These are phyloP conservation scores for Oscheius sp. DNA, from an alignment of 2,888 invertebrate species.

Conservation along the genomic window DNA sequence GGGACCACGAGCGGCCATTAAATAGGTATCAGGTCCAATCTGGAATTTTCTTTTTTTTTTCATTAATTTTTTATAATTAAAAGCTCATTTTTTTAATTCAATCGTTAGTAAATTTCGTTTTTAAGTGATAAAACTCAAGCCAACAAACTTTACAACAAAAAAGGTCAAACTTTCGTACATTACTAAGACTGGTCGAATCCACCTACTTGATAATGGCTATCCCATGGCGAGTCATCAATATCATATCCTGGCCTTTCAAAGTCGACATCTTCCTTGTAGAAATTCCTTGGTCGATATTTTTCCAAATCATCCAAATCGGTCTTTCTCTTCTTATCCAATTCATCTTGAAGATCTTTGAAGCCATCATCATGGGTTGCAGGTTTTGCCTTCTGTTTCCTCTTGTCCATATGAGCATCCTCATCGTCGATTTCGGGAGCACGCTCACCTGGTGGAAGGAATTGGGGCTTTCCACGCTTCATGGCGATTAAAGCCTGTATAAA, in stretches of 20 bases:
- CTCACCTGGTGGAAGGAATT: conserved; percentile 54
- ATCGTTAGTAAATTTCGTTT: too few species aligned
- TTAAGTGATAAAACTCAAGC: too few species aligned
- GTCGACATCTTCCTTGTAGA: conserved; percentile 59
- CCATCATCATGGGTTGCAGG: conserved; percentile 40
- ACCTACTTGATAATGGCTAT: conserved; percentile 74
- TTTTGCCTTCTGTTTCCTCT: conserved; percentile 48
- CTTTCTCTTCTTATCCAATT: conserved; percentile 58
- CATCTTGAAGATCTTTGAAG: conserved; percentile 56
- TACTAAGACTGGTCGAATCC: too few species aligned
- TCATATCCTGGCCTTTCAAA: conserved; percentile 54
- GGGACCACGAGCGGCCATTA: conserved; percentile 90
- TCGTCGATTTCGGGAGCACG: conserved; percentile 53
- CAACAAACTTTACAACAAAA: too few species aligned
- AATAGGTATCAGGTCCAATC: conserved; percentile 93
- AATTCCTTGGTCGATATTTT: conserved; percentile 57
- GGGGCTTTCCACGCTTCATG: conserved; percentile 62
- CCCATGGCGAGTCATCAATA: conserved; percentile 71
- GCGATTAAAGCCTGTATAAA: conserved; percentile 56
- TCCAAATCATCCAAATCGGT: conserved; percentile 50
- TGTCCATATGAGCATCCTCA: conserved; percentile 55
- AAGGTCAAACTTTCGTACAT: neutral
- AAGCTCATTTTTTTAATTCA: too few species aligned
- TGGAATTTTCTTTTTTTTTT: too few species aligned
- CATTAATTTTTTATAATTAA: too few species aligned